phyloP scores from a whole-genome alignment of 2,888 invertebrate genomes.

The Leucophora obtusa region DNA sequence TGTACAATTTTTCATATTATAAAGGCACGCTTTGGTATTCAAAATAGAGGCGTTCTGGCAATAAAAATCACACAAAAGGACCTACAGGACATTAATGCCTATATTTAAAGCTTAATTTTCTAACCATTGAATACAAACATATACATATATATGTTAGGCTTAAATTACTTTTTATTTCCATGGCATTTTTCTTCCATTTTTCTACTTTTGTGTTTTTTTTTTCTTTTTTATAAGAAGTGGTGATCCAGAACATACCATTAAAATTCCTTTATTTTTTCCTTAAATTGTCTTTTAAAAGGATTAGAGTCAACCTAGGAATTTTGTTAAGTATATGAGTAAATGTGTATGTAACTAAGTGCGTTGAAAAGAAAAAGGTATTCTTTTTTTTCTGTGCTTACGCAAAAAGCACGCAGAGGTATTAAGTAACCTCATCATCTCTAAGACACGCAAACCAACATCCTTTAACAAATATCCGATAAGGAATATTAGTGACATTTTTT shows the following conservation, averaged over 20 bases:
- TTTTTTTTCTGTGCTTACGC: slow-evolving; percentile 19
- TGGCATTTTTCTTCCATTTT: slow-evolving; percentile 40
- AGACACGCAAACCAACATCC: slow-evolving; percentile 60
- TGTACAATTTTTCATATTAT: neutral
- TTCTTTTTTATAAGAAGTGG: slow-evolving; percentile 10
- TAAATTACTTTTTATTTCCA: slow-evolving; percentile 50
- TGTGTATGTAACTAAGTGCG: slow-evolving; percentile 22
- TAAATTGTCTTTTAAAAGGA: slow-evolving; percentile 59
- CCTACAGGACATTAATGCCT: slow-evolving; percentile 66
- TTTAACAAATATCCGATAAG: slow-evolving; percentile 22
- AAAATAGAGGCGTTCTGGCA: slow-evolving; percentile 72
- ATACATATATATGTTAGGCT: slow-evolving; percentile 1
- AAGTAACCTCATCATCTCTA: slow-evolving; percentile 67
- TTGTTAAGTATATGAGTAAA: slow-evolving; percentile 45
- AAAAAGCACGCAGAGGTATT: slow-evolving; percentile 62
- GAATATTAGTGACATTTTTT: slow-evolving; percentile 42
- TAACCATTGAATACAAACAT: slow-evolving; percentile 31
- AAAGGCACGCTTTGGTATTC: slow-evolving; percentile 71
- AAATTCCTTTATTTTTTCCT: slow-evolving; percentile 35
- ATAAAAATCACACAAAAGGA: slow-evolving; percentile 71
- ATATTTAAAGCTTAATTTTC: slow-evolving; percentile 56
- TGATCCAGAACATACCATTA: slow-evolving; percentile 55
- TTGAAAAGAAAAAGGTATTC: slow-evolving; percentile 13
- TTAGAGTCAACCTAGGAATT: slow-evolving; percentile 61
- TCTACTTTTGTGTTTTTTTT: neutral